Evolutionary conservation across 37 sponge, comb jelly and placozoan species (phyloP).

Genomic region (Crambe crambe): DNA sequence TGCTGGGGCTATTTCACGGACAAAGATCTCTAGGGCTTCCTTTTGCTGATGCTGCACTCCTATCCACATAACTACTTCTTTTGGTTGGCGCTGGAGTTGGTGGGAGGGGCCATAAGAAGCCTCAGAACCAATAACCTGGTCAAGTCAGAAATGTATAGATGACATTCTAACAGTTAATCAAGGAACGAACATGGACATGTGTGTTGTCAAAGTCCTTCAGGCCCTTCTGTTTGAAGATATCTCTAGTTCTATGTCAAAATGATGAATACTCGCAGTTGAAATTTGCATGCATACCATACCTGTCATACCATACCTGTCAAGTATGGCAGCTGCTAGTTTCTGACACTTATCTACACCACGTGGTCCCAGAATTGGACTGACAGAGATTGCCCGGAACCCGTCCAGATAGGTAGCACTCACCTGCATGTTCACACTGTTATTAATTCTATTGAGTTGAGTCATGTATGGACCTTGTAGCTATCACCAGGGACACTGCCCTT

Average conservation of each 20-base stretch:
- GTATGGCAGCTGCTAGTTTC: slow-evolving; percentile 79
- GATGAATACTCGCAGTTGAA: background rate
- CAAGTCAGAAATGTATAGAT: slow-evolving; percentile 1
- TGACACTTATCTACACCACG: slow-evolving; percentile 74
- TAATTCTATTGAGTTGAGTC: background rate
- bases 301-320: slow-evolving; percentile 41
- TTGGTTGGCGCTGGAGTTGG: background rate
- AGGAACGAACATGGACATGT: slow-evolving; percentile 67
- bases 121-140: slow-evolving; percentile 70
- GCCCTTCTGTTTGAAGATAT: slow-evolving; percentile 62
- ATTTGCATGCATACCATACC: background rate
- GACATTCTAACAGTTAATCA: background rate
- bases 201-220: slow-evolving; percentile 72
- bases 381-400: slow-evolving; percentile 83
- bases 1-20: slow-evolving; percentile 90
- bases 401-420: slow-evolving; percentile 89
- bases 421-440: slow-evolving; percentile 18
- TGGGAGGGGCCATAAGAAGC: slow-evolving; percentile 52
- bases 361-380: slow-evolving; percentile 82
- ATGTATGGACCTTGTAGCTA: slow-evolving; percentile 70
- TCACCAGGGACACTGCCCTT: slow-evolving; percentile 70
- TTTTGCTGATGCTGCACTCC: slow-evolving; percentile 80
- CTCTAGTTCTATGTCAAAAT: slow-evolving; percentile 50
- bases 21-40: slow-evolving; percentile 82
- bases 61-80: slow-evolving; percentile 87